Evolutionary conservation across 64 coral and sea anemone species (phyloP).

Genomic region (Trachythela sp.): DNA sequence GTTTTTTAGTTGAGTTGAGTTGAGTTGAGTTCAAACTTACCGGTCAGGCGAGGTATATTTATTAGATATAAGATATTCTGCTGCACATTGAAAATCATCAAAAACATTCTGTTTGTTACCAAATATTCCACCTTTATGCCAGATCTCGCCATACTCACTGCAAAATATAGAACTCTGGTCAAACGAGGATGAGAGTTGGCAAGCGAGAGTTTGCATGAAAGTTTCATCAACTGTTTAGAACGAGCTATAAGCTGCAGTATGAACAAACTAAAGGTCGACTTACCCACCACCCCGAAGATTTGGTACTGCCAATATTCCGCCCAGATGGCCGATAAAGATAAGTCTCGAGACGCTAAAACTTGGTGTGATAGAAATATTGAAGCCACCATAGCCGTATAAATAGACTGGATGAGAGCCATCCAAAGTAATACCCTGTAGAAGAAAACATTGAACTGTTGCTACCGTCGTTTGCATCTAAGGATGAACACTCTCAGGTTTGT

Average conservation of each 20-base stretch:
- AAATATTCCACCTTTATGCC: constrained; percentile 88
- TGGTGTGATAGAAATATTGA: constrained; percentile 91
- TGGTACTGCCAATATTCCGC: constrained; percentile 72
- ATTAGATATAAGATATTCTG: constrained; percentile 67
- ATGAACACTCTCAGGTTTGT: no score
- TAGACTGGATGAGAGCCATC: constrained; percentile 75
- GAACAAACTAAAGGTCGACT: constrained; percentile 13
- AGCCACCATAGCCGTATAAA: constrained; percentile 93
- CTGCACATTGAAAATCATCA: constrained; percentile 92
- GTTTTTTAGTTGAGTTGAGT: no score
- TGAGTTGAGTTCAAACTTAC: constrained; percentile 26
- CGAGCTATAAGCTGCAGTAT: no score
- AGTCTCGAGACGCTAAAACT: constrained; percentile 89
- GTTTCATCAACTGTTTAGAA: no score
- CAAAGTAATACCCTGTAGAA: constrained; percentile 61
- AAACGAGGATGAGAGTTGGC: not conserved
- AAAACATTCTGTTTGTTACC: constrained; percentile 97
- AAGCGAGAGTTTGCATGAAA: no score
- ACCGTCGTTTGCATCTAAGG: no score
- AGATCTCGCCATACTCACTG: constrained; percentile 91
- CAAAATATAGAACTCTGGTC: not conserved
- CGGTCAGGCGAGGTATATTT: constrained; percentile 65
- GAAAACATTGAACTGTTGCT: not conserved
- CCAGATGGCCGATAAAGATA: constrained; percentile 74
- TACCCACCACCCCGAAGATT: constrained; percentile 90